Conservation (phyloP, 2,113 vertebrate genomes). For the Noturus placidus region DNA sequence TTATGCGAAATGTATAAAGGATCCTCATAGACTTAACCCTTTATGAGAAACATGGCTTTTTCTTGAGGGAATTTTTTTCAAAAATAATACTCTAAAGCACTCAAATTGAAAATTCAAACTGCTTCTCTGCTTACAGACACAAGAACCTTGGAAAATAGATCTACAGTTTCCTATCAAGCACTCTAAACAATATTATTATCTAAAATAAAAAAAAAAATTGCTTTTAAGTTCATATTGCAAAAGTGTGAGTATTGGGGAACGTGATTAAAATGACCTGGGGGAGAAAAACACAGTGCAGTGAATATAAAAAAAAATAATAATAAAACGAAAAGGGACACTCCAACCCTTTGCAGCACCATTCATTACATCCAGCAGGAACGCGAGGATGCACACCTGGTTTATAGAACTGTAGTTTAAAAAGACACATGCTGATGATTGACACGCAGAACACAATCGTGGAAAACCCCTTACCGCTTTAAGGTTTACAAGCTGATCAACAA, state of each 20-base stretch:
- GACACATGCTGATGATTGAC: not conserved
- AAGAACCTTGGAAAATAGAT: slow-evolving; percentile 26
- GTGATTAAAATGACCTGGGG: not conserved
- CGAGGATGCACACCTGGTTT: not conserved
- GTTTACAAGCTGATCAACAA: slow-evolving; percentile 29
- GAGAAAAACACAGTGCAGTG: not conserved
- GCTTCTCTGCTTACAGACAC: not conserved
- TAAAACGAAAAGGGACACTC: not conserved
- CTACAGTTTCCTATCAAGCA: slow-evolving; percentile 17
- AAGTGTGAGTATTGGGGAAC: not conserved
- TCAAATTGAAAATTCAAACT: not conserved
- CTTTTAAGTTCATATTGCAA: slow-evolving; percentile 31
- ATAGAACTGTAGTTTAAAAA: not conserved
- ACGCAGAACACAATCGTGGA: not conserved
- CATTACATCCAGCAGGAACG: not conserved
- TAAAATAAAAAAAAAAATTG: not conserved
- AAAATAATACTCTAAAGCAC: not conserved
- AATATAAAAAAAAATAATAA: not conserved
- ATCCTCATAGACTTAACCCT: not conserved
- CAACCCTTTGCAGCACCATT: not conserved
- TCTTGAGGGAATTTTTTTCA: no score
- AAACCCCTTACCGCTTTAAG: slow-evolving; percentile 4
- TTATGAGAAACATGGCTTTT: slow-evolving; percentile 29
- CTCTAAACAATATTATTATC: slow-evolving; percentile 9
- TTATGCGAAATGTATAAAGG: slow-evolving; percentile 2